Percentiles rank a stretch among this genome's conserved stretches.
Evolutionary conservation across 2,113 vertebrate species (phyloP).

Genomic region (Mungos mungo): DNA sequence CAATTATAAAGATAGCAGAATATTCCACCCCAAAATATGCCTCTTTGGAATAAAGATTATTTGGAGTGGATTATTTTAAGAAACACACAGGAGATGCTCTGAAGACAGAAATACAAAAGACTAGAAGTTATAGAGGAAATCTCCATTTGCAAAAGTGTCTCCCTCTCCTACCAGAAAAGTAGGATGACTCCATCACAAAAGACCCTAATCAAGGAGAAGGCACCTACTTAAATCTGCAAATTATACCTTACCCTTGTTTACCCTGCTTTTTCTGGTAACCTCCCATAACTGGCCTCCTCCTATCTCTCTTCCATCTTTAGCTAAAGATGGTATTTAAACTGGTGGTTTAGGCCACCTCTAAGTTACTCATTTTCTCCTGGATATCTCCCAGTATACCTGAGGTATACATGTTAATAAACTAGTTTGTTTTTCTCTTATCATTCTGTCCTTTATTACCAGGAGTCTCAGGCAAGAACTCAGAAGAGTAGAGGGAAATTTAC

Average conservation of each 20-base stretch:
- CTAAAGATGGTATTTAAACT: background rate
- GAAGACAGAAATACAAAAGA: background rate
- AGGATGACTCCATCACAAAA: background rate
- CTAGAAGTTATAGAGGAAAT: background rate
- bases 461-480: background rate
- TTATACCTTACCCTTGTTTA: background rate
- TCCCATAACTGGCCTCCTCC: background rate
- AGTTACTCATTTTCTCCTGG: background rate
- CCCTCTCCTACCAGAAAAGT: background rate
- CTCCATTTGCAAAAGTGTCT: background rate
- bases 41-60: background rate
- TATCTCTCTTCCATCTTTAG: background rate
- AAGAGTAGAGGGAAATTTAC: background rate
- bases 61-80: background rate
- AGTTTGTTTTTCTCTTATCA: background rate
- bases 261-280: background rate
- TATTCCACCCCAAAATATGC: background rate
- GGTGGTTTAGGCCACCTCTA: background rate
- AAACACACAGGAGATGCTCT: background rate
- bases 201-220: background rate
- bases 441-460: background rate
- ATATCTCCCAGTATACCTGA: background rate
- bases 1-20: background rate
- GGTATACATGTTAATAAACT: background rate
- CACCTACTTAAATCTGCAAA: background rate